Conservation (phyloP, 2,797 vertebrate genomes). For the Crypturellus tataupa region DNA sequence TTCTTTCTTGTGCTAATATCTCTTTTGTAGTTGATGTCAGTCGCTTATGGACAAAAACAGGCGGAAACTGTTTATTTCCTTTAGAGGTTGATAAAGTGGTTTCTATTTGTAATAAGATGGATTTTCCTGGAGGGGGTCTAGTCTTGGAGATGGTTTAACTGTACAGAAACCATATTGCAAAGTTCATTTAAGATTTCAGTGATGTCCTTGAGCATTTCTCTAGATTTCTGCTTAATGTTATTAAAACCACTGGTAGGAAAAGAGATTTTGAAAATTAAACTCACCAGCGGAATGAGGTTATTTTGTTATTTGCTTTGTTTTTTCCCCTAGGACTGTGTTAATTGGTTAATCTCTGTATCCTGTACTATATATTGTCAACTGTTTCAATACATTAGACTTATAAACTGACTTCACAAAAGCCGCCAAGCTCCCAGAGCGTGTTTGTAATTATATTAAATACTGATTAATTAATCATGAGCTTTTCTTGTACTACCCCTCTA, state of each 20-base stretch:
- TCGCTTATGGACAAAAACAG: slow-evolving; percentile 4
- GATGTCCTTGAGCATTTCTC: not conserved
- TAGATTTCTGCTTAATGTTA: not conserved
- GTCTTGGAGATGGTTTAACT: not conserved
- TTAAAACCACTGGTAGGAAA: not conserved
- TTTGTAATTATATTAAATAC: not conserved
- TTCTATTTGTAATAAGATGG: not conserved
- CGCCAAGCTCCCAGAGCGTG: not conserved
- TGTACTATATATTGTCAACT: not conserved
- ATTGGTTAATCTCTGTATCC: not conserved
- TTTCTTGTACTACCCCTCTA: not conserved
- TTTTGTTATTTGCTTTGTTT: too few species aligned
- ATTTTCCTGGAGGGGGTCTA: not conserved
- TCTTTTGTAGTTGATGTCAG: not conserved
- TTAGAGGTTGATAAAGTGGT: not conserved
- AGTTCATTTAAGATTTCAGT: not conserved
- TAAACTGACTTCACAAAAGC: not conserved
- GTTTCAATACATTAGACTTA: not conserved
- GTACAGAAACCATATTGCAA: not conserved
- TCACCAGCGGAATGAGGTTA: not conserved
- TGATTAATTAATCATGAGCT: not conserved
- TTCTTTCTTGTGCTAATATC: not conserved
- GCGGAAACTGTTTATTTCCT: not conserved
- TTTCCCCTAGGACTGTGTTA: not conserved
- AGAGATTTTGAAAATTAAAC: not conserved